These are phyloP conservation scores for Hydrotaea cyrtoneurina DNA, from an alignment of 2,888 invertebrate species.

Conservation along the genomic window DNA sequence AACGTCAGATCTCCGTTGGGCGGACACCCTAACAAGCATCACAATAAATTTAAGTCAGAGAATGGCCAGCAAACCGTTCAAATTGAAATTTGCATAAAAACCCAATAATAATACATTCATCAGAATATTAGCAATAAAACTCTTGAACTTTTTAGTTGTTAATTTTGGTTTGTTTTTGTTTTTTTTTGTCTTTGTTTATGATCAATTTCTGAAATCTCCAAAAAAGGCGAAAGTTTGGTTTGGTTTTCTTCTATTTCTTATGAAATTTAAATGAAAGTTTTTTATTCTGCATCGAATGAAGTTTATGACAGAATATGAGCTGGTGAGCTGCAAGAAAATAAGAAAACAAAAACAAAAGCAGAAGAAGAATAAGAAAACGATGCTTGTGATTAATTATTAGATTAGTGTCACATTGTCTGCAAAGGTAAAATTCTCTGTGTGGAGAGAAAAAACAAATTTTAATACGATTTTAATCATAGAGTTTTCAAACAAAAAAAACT, in stretches of 20 bases:
- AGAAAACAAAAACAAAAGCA: background rate
- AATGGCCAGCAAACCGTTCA: background rate
- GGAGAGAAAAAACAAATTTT: background rate
- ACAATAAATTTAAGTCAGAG: background rate
- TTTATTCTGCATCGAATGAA: background rate
- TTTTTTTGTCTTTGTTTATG: background rate
- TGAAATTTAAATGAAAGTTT: background rate
- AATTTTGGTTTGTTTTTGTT: background rate
- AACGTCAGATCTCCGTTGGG: background rate
- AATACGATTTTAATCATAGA: background rate
- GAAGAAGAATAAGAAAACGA: background rate
- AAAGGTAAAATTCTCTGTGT: background rate
- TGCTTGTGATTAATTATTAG: background rate
- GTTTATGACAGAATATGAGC: too few relatives aligned
- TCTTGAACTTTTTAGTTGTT: background rate
- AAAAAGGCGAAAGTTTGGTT: conserved; percentile 11
- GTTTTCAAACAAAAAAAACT: background rate
- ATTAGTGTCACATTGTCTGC: conserved; percentile 2
- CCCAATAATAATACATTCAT: conserved; percentile 1
- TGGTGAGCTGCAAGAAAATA: background rate
- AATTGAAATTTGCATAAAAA: conserved; percentile 4
- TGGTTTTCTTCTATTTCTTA: too few relatives aligned
- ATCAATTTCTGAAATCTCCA: background rate
- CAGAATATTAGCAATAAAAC: conserved; percentile 4
- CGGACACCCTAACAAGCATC: background rate